Conservation (phyloP, 2,113 vertebrate genomes). For the Petrocephalus microphthalmus region DNA sequence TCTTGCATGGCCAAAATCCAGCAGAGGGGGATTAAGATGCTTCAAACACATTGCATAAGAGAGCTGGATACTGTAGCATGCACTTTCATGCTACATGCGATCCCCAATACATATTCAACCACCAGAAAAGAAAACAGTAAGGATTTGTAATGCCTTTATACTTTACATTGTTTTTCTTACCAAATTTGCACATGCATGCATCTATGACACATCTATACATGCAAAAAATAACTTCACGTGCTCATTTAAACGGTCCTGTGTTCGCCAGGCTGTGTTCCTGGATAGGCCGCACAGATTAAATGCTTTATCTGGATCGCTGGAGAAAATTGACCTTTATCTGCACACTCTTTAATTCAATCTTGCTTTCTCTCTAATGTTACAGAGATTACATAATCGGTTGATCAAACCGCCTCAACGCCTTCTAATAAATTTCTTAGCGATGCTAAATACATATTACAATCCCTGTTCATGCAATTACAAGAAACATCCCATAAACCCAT, state of each 20-base stretch:
- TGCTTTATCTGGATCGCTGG: neutral
- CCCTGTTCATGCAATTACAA: neutral
- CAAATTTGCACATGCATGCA: neutral
- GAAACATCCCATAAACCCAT: neutral
- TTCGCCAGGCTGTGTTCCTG: neutral
- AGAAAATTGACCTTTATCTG: neutral
- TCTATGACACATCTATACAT: neutral
- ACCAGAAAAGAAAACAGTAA: neutral
- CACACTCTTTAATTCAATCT: neutral
- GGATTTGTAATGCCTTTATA: neutral
- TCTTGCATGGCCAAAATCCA: slow-evolving; percentile 29
- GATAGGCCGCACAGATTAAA: neutral
- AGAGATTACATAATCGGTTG: neutral
- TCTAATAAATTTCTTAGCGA: neutral
- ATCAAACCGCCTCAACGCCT: neutral
- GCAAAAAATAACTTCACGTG: neutral
- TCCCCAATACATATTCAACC: neutral
- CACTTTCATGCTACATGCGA: neutral
- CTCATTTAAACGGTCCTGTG: neutral
- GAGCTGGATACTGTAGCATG: neutral
- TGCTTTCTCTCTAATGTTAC: neutral
- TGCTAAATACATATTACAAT: neutral
- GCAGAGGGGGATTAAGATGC: slow-evolving; percentile 30
- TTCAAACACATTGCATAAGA: slow-evolving; percentile 13
- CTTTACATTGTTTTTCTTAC: neutral